Evolutionary conservation across 2,888 invertebrate genomes (phyloP).

Genomic region (Drosophila greeni): DNA sequence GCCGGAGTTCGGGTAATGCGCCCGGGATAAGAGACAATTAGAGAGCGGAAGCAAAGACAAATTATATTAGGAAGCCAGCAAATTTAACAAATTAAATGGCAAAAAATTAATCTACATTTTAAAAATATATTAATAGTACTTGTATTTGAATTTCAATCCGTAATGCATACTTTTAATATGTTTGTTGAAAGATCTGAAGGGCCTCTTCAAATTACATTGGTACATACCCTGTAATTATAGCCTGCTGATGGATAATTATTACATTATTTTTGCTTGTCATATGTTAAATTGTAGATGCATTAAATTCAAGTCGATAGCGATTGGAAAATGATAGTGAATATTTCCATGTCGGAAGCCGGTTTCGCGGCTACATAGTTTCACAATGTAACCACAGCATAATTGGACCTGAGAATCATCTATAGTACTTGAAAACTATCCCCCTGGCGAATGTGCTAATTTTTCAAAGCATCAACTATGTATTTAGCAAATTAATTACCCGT

Average conservation of each 20-base stretch:
- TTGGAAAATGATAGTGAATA: not conserved
- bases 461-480: slow-evolving; percentile 41
- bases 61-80: not conserved
- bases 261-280: not conserved
- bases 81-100: not conserved
- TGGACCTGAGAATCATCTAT: not conserved
- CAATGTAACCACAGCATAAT: not conserved
- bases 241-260: not conserved
- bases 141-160: too few relatives aligned
- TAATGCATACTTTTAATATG: not conserved
- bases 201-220: not conserved
- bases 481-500: slow-evolving; percentile 59
- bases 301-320: not conserved
- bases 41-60: not conserved
- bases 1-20: slow-evolving; percentile 33
- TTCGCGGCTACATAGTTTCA: not conserved
- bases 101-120: not conserved
- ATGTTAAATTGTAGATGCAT: not conserved
- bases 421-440: slow-evolving; percentile 5
- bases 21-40: slow-evolving; percentile 18
- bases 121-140: not conserved
- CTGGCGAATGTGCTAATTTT: slow-evolving; percentile 38
- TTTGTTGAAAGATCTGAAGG: too few relatives aligned
- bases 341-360: not conserved
- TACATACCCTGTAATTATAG: too few relatives aligned